A percentile compares a stretch with the other conserved stretches of the same genome.
phyloP scores from a whole-genome alignment of 35 echinoderm and acorn worm species.

The Ophioderma brevispina region DNA sequence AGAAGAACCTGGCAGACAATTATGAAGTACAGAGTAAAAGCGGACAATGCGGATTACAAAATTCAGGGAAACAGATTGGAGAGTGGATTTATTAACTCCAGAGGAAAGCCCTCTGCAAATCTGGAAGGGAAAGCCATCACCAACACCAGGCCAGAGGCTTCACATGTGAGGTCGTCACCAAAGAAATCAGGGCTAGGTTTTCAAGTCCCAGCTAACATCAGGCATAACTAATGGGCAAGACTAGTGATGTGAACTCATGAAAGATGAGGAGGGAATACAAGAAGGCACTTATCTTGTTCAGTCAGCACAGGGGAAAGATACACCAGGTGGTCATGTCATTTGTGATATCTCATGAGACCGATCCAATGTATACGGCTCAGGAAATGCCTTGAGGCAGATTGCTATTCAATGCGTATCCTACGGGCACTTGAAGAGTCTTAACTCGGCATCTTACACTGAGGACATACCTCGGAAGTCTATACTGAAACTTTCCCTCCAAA shows the following conservation, averaged over 20 bases:
- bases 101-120: slow-evolving; percentile 55
- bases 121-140: not conserved
- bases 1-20: not conserved
- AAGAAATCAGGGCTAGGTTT: not conserved
- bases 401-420: slow-evolving; percentile 85
- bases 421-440: slow-evolving; percentile 81
- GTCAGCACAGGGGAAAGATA: not conserved
- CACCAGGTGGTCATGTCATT: not conserved
- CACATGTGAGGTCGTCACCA: not conserved
- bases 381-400: slow-evolving; percentile 80
- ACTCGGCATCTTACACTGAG: slow-evolving; percentile 86
- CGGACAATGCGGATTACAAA: slow-evolving; percentile 46
- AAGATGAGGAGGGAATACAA: slow-evolving; percentile 34
- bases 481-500: slow-evolving; percentile 72
- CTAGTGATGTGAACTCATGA: slow-evolving; percentile 55
- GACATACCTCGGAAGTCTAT: slow-evolving; percentile 47
- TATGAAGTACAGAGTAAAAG: slow-evolving; percentile 63
- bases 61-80: slow-evolving; percentile 67
- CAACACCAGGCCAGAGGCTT: not conserved
- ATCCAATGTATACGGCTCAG: slow-evolving; percentile 70
- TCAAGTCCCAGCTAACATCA: slow-evolving; percentile 80
- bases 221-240: slow-evolving; percentile 62
- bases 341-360: not conserved
- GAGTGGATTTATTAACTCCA: slow-evolving; percentile 69
- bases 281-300: not conserved